phyloP scores from a whole-genome alignment of 2,797 vertebrate species.

The Acrossocheilus fasciatus region DNA sequence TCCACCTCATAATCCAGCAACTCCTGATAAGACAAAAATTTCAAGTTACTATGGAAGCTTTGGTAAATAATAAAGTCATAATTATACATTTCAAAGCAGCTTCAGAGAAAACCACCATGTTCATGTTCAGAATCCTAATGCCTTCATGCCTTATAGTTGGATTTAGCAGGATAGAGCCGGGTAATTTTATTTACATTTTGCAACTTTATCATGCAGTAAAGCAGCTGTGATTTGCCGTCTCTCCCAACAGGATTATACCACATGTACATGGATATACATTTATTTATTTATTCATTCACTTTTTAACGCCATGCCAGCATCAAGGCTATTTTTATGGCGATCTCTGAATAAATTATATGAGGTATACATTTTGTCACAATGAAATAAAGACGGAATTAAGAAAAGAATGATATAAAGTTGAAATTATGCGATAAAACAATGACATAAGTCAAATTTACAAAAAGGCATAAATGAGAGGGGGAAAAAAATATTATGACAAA shows the following conservation, averaged over 20 bases:
- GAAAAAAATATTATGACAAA: too few relatives aligned
- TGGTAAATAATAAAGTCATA: neutral
- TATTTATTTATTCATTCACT: too few relatives aligned
- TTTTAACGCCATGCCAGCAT: too few relatives aligned
- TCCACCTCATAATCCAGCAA: constrained; percentile 96
- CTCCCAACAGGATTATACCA: neutral
- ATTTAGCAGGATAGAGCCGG: neutral
- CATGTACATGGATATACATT: neutral
- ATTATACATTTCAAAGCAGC: neutral
- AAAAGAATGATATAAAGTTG: too few relatives aligned
- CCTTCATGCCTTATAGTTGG: neutral
- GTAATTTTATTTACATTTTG: neutral
- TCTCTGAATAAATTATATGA: too few relatives aligned
- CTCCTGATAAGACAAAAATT: constrained; percentile 71
- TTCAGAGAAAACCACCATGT: neutral
- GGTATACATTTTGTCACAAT: neutral
- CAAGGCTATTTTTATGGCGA: too few relatives aligned
- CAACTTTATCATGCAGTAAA: neutral
- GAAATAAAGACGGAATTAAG: neutral
- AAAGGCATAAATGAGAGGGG: too few relatives aligned
- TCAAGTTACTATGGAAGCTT: neutral
- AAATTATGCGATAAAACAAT: too few relatives aligned
- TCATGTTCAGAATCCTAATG: neutral
- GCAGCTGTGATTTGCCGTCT: neutral
- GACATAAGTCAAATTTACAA: too few relatives aligned